These are phyloP conservation scores for Helicorthomorpha holstii DNA, from an alignment of 1,140 invertebrate species.

Conservation along the genomic window DNA sequence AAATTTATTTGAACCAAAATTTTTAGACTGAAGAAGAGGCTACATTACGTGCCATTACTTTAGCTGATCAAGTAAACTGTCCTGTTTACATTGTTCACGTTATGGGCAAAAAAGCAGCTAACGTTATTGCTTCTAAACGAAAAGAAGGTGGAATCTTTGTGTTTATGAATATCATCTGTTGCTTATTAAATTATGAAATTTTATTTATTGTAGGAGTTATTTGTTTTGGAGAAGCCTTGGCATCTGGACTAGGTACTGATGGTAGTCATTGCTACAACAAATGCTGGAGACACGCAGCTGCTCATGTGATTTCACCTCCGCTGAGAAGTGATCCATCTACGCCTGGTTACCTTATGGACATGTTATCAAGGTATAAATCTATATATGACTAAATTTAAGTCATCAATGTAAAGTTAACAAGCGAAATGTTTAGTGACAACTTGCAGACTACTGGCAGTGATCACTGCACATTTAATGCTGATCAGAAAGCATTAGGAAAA, in stretches of 20 bases:
- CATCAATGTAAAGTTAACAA: no score
- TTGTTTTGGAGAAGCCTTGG: constrained; percentile 83
- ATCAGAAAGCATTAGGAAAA: constrained; percentile 78
- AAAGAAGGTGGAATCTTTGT: constrained; percentile 39
- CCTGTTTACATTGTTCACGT: constrained; percentile 94
- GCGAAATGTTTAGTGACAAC: constrained; percentile 52
- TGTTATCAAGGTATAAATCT: constrained; percentile 43
- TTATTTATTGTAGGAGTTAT: constrained; percentile 37
- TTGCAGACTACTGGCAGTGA: constrained; percentile 88
- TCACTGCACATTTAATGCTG: constrained; percentile 85
- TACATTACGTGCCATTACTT: constrained; percentile 80
- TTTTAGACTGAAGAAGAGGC: constrained; percentile 69
- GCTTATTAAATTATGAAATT: no score
- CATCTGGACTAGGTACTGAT: constrained; percentile 65
- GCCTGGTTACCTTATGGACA: constrained; percentile 47
- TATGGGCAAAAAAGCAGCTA: constrained; percentile 81
- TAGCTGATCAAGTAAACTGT: constrained; percentile 58
- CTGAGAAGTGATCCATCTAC: constrained; percentile 63
- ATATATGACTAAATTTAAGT: no score
- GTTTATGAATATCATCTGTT: no score
- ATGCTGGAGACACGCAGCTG: constrained; percentile 75
- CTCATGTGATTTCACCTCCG: constrained; percentile 79
- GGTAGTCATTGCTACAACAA: constrained; percentile 55
- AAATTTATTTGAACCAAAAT: no score
- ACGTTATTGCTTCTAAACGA: constrained; percentile 53